Percentiles rank a stretch among this genome's conserved stretches.
Conservation (phyloP, 2,113 vertebrate genomes). For the Centropus unirufus region DNA sequence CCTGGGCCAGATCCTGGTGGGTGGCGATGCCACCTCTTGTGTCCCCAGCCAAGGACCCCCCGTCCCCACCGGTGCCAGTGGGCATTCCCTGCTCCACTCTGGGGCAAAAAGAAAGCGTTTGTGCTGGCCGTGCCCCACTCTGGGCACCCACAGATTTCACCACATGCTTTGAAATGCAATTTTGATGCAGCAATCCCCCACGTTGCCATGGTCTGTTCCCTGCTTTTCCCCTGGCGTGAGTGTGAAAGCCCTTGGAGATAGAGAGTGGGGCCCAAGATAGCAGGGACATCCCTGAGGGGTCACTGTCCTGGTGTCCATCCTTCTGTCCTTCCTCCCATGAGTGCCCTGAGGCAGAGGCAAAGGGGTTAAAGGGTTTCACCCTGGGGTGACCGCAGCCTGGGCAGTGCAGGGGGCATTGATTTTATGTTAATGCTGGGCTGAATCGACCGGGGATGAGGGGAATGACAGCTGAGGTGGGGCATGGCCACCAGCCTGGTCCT, state of each 20-base stretch:
- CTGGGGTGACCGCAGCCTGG: neutral
- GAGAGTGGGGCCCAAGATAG: accelerated
- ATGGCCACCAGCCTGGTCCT: neutral
- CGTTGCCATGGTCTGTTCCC: neutral
- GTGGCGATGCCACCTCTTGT: accelerated
- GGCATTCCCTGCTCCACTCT: neutral
- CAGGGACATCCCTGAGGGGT: neutral
- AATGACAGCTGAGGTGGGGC: neutral
- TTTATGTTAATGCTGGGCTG: neutral
- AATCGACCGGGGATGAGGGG: neutral
- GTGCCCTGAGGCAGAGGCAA: neutral
- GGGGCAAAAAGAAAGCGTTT: neutral
- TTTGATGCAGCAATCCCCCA: accelerated
- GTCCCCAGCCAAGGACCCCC: neutral
- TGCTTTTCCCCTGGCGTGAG: neutral
- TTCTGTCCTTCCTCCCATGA: neutral
- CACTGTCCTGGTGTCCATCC: accelerated
- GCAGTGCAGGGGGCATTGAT: neutral
- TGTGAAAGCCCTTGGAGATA: neutral
- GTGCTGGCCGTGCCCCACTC: neutral
- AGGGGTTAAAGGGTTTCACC: neutral
- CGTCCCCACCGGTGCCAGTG: neutral
- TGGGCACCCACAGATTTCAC: neutral
- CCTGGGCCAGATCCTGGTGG: neutral
- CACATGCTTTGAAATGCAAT: neutral